Percentiles rank a stretch among this genome's conserved stretches.
phyloP scores from a whole-genome alignment of 2,113 vertebrate species.

The Hucho hucho region DNA sequence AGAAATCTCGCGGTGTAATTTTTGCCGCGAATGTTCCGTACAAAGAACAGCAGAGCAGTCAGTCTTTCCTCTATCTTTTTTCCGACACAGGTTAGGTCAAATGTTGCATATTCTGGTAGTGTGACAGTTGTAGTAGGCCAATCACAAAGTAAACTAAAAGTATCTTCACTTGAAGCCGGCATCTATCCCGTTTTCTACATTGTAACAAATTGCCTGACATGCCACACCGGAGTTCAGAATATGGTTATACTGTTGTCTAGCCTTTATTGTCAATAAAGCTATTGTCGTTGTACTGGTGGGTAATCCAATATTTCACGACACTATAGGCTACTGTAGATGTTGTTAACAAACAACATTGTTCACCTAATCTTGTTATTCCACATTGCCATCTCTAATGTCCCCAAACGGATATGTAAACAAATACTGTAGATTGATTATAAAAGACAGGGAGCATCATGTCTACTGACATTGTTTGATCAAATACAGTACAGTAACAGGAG shows the following conservation, averaged over 20 bases:
- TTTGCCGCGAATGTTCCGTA: constrained; percentile 66
- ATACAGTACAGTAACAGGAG: background rate
- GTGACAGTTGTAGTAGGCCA: too few relatives aligned
- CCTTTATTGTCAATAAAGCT: background rate
- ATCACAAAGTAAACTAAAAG: too few relatives aligned
- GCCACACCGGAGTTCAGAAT: background rate
- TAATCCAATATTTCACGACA: background rate
- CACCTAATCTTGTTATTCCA: too few relatives aligned
- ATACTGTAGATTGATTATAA: background rate
- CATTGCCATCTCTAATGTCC: background rate
- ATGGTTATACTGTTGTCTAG: background rate
- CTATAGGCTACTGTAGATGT: background rate
- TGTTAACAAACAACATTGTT: background rate
- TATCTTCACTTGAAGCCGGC: too few relatives aligned
- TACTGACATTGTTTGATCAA: background rate
- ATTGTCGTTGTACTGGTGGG: background rate
- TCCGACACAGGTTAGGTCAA: background rate
- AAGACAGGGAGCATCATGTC: background rate
- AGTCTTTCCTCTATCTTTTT: background rate
- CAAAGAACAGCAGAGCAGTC: background rate
- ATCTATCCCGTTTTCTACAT: too few relatives aligned
- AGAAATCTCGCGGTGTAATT: constrained; percentile 70
- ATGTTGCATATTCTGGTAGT: background rate
- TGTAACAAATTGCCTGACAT: too few relatives aligned
- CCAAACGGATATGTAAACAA: background rate